phyloP scores from a whole-genome alignment of 2,888 invertebrate genomes.

The Notocelia uddmanniana region DNA sequence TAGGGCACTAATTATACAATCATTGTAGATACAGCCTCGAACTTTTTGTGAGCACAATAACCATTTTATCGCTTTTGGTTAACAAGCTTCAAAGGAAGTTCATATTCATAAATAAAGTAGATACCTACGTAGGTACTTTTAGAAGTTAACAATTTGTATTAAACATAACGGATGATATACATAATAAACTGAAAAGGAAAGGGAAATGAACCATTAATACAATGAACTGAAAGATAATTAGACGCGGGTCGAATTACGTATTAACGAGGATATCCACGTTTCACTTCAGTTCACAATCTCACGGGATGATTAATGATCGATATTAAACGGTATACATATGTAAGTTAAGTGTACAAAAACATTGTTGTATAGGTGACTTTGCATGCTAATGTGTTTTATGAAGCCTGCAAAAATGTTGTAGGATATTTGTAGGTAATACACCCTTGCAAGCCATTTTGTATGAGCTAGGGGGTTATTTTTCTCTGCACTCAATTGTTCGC shows the following conservation, averaged over 20 bases:
- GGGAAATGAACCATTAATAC: slow-evolving; percentile 43
- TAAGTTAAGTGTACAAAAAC: not conserved
- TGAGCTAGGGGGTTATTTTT: too few species aligned
- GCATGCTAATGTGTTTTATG: too few species aligned
- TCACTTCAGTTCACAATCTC: slow-evolving; percentile 55
- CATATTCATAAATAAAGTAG: too few species aligned
- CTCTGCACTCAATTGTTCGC: too few species aligned
- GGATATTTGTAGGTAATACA: too few species aligned
- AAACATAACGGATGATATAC: slow-evolving; percentile 2
- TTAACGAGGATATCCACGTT: slow-evolving; percentile 63
- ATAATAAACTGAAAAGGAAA: slow-evolving; percentile 8
- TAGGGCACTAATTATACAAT: slow-evolving; percentile 49
- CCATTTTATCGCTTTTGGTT: not conserved
- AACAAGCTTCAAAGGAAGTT: too few species aligned
- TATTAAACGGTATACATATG: not conserved
- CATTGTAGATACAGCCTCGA: slow-evolving; percentile 19
- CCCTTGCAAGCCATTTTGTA: too few species aligned
- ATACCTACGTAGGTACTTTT: too few species aligned
- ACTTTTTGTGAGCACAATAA: slow-evolving; percentile 13
- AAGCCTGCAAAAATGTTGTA: too few species aligned
- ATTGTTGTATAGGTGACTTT: too few species aligned
- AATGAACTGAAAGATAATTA: slow-evolving; percentile 24
- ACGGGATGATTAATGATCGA: slow-evolving; percentile 51
- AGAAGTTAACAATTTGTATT: not conserved
- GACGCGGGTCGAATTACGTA: slow-evolving; percentile 57